These are phyloP conservation scores for Ormyrus rosae DNA, from an alignment of 2,888 invertebrate species.

Conservation along the genomic window DNA sequence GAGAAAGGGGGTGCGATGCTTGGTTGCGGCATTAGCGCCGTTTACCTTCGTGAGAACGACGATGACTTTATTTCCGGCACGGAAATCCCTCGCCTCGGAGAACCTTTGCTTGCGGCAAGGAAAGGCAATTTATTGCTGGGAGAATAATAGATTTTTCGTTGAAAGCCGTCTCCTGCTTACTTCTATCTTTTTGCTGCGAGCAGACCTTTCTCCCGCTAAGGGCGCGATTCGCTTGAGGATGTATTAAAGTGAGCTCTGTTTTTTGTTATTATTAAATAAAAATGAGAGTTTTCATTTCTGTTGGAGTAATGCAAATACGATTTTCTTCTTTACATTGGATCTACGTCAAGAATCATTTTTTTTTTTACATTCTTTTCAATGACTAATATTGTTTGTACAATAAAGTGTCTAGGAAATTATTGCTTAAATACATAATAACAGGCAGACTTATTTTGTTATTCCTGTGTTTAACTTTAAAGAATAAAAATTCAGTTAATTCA, in stretches of 20 bases:
- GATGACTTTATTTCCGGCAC: constrained; percentile 52
- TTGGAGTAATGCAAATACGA: no score
- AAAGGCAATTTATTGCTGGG: constrained; percentile 51
- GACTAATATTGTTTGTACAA: no score
- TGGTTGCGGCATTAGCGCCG: constrained; percentile 43
- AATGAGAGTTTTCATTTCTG: constrained; percentile 3
- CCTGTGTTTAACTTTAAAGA: no score
- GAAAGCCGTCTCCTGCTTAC: not conserved
- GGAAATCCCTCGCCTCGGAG: constrained; percentile 36
- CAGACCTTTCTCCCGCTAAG: not conserved
- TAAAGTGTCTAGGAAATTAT: no score
- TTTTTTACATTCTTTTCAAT: no score
- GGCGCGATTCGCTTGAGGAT: constrained; percentile 50
- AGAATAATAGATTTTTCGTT: constrained; percentile 49
- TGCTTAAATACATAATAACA: no score
- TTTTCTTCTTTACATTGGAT: no score
- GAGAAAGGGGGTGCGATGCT: constrained; percentile 2
- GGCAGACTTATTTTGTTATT: no score
- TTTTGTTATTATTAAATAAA: constrained; percentile 21
- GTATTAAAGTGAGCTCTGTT: constrained; percentile 64
- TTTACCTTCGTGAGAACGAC: constrained; percentile 43
- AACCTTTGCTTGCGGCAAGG: constrained; percentile 38
- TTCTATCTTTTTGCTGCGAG: not conserved
- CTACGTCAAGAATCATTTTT: no score
- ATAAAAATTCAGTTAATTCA: no score